Base-by-base conservation (phyloP, 1,140 invertebrate species). In the Steinernema khuongi region DNA sequence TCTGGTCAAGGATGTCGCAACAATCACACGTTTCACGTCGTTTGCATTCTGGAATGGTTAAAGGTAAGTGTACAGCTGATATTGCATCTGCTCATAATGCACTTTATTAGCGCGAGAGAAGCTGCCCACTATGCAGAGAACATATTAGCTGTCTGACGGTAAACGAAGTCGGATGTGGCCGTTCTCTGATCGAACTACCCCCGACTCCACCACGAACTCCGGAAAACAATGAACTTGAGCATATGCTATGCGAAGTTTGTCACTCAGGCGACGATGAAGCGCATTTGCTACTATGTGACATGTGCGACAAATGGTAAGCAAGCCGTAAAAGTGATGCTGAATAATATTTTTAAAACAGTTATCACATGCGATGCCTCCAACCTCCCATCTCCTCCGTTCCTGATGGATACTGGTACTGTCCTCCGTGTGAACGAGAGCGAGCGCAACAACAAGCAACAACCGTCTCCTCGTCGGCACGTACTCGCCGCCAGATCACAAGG, bases 31-130 rank as follows among this genome's bases (percentile, higher is more conserved):
- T 60, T 60, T 22, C 50, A 60, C 50, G 50, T 60, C 4, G 50
- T 60, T 22, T 60, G 50, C 19, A 60, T 60, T 60, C 19, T 60
- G 50, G 50, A 60, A 60, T 60, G 50, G 50, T 22, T 60, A 14
- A 60, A 60, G 50, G 50, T 22, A 60, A 60, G 50, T 22, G 11
- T 14, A n/a, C n/a, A 41, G 36, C 36, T 41, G 36, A 22, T 17
- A 60, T 4, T n/a, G n/a, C 7, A 22, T 26, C 19, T 60, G 4
- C 19, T 22, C 14, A 60, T 22, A 4, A 60, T 17, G 14, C 7
- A 11, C 26, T 60, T 11, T 22, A n/a, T 60, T 26, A 60, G 50
- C 50, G 50, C 4, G 50, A 60, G 26, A 7, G 50, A 26, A 60
- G 50, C 19, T 60, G 50, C 26, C 50, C 50, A 22, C 19, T 60